Conservation (phyloP, 2,888 invertebrate genomes). For the Parascotia fuliginaria region DNA sequence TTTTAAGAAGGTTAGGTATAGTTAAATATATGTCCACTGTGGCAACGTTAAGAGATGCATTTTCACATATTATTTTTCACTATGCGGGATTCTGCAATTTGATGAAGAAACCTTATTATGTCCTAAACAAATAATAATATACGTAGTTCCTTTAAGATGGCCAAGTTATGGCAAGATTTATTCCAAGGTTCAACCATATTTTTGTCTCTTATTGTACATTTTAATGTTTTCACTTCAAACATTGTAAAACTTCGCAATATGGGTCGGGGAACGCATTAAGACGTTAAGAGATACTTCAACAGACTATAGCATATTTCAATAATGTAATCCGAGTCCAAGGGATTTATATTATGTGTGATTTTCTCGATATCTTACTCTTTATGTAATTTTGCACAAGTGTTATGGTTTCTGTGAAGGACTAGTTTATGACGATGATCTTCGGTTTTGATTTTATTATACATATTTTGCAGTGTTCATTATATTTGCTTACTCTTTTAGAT, state of each 20-base stretch:
- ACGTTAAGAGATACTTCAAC: slow-evolving; percentile 47
- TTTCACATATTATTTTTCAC: too few relatives aligned
- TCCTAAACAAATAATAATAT: too few relatives aligned
- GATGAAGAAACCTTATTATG: too few relatives aligned
- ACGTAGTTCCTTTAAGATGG: too few relatives aligned
- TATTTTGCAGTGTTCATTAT: not conserved
- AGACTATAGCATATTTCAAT: slow-evolving; percentile 38
- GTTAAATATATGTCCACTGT: too few relatives aligned
- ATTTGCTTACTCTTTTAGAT: too few relatives aligned
- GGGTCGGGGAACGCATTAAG: slow-evolving; percentile 46
- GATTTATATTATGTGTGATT: slow-evolving; percentile 27
- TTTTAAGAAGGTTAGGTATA: too few relatives aligned
- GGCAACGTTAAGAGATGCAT: too few relatives aligned
- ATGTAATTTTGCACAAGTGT: slow-evolving; percentile 29
- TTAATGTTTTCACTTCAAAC: slow-evolving; percentile 50
- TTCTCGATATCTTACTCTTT: slow-evolving; percentile 29
- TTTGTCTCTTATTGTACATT: slow-evolving; percentile 6
- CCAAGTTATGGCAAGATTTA: too few relatives aligned
- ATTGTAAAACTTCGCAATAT: slow-evolving; percentile 44
- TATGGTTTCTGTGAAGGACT: slow-evolving; percentile 22
- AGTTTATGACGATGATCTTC: slow-evolving; percentile 7
- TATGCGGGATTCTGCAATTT: too few relatives aligned
- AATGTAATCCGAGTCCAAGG: slow-evolving; percentile 47
- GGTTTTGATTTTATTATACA: not conserved
- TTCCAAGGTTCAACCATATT: not conserved